Evolutionary conservation across 2,113 vertebrate genomes (phyloP), one percentile per base, ranked within the genome.

Genomic region (Mixornis gularis): DNA sequence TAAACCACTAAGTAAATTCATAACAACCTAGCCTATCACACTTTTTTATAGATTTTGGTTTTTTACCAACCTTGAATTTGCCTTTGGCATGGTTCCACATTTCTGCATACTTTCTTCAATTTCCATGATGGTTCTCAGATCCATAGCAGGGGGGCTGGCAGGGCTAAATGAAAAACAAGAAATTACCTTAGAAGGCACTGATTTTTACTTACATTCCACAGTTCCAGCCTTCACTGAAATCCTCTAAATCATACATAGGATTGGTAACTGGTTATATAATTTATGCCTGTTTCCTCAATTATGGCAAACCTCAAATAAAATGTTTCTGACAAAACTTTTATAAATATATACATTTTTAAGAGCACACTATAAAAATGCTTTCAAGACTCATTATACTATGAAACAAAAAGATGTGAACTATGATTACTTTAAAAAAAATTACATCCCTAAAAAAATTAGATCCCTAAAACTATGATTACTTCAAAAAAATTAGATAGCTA

Each of bases 81-180:
- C 97, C 98, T 99, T 99, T 94, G 98, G 98, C 93, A 97, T 97
- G 40, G 98, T 97, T 97, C 98, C 97, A 89, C 96, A 96, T 84
- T 98, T 98, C 95, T 98, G 98, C 95, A 97, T 98, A 74, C 93
- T 99, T 97, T 98, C 98, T 98, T 99, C 99, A 97, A 98, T 98
- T 97, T 99, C 98, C 99, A 99, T 99, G 95, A 99, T 99, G 70
- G 98, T 98, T 97, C 99, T 98, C 60, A 99, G 98, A 96, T 99
- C 98, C 98, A 99, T 85, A 71, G 99, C 98, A 90, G 98, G 98
- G 94, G 98, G 98, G 91, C 97, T 97, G 92, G 96, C 90, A 72
- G 98, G 97, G 94, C 98, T 99, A 95, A 94, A 96, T 79, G 63
- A 95, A 81, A 92, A 97, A 56, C 52, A 64, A 92, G 65, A 94